Base-by-base conservation (phyloP, 1,140 invertebrate genomes). In the Pseudomyrmex pallidus region DNA sequence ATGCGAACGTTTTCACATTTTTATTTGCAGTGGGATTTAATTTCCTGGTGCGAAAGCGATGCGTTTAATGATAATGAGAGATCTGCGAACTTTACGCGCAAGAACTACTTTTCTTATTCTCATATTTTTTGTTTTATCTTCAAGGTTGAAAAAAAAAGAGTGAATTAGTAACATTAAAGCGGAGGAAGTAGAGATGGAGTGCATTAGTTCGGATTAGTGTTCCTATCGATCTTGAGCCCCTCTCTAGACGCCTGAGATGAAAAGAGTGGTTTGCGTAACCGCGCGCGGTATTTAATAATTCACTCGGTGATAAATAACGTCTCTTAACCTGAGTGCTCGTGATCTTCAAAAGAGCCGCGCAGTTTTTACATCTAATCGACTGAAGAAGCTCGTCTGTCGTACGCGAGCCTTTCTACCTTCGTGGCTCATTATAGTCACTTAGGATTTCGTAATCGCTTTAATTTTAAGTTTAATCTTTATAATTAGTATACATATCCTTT, bases 251-350 rank as follows among this genome's bases (percentile, higher is more conserved):
- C 83, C 73, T 56, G 56, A 66, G 77, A 80, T 48, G 67, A 44
- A 12, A 54, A n/a, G 50, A 68, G 22, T 17, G 46, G 64, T 70
- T 90, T 88, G 63, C 80, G 74, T 83, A 90, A 90, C 62, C 10
- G 35, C 73, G 35, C 68, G 54, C 35, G 54, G 74, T 87, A 90
- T 90, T 88, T 90, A 90, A 90, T 91, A 90, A 89, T 85, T 85
- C 64, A 73, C 85, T 52, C 48, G 13, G 56, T 83, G 85, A 89
- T 88, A 90, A 90, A 90, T 89, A 90, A 87, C 76, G 66, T 17
- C 70, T 77, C 76, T 89, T 89, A 86, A 88, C 67, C 74, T 22
- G 74, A 85, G 74, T 78, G 68, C 74, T 50, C 56, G 57, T 17
- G 46, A 90, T 77, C 66, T 82, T 85, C 84, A 87, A 83, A 86